phyloP scores from a whole-genome alignment of 2,113 vertebrate genomes.

The Pycnonotus jocosus region DNA sequence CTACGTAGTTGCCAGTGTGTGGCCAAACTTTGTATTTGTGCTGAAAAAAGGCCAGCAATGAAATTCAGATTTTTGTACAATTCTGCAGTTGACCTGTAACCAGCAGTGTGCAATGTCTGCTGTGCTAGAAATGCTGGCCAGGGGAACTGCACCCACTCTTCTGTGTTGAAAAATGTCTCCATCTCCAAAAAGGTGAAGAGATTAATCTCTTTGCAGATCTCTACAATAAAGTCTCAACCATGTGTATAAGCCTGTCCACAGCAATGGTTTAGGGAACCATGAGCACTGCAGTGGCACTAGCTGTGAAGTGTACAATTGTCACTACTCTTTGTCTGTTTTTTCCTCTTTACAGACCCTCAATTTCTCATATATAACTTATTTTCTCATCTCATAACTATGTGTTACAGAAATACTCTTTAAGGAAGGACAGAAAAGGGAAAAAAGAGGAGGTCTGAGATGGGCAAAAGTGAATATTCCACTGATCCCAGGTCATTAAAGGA shows the following conservation, averaged over 20 bases:
- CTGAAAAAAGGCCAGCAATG: background rate
- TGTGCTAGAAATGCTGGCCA: background rate
- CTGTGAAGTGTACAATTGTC: background rate
- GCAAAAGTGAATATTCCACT: background rate
- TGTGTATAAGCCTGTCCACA: background rate
- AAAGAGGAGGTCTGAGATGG: background rate
- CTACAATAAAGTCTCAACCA: accelerated
- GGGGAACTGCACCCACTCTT: background rate
- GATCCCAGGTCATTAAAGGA: accelerated
- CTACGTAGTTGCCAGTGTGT: background rate
- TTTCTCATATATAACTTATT: background rate
- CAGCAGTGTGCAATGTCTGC: background rate
- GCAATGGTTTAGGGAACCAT: background rate
- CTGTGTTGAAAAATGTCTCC: background rate
- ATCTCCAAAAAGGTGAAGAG: background rate
- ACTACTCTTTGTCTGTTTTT: background rate
- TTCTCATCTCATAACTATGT: background rate
- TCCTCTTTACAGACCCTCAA: background rate
- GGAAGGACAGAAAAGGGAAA: background rate
- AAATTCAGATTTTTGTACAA: background rate
- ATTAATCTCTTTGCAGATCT: background rate
- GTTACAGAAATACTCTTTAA: background rate
- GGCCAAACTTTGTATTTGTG: background rate
- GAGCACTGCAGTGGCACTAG: background rate
- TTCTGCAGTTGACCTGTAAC: background rate